Base-by-base conservation (phyloP, 2,797 vertebrate genomes). In the Echiichthys vipera region DNA sequence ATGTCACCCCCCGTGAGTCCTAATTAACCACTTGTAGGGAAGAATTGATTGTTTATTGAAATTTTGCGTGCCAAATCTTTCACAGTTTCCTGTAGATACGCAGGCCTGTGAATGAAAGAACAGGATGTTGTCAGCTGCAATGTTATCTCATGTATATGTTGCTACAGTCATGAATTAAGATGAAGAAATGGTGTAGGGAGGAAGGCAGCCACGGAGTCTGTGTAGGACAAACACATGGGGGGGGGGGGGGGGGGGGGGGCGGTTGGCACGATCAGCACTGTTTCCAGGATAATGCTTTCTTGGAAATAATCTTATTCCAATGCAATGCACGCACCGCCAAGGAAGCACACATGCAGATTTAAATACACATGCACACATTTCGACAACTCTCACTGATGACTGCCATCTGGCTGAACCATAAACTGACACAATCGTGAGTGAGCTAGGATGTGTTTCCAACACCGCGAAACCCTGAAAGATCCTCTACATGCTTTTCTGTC, bases 61-160 rank as follows among this genome's bases (percentile, higher is more conserved):
- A 61, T 78, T 86, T 71, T 64, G 57, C 70, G 43, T 40, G 61
- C 56, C 27, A 65, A 66, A 89, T 84, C 51, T 71, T 24, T 75
- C 7, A 64, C 37, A 50, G 77, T 54, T 89, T 91, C 88, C 89
- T 84, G 77, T 61, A 78, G 74, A 84, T 75, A 78, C 40, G 69
- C 51, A 39, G 63, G 59, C 69, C 22, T 8, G 22, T 57, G 29
- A 65, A 62, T 74, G 56, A 88, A 81, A 79, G 73, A n/a, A 70
- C 83, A 83, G 81, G 87, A 91, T 83, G 84, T 76, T 65, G 64
- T 76, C 25, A 39, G 29, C 57, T 49, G 53, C 40, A 36, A 15
- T 0, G 12, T 14, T 56, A 70, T 74, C 30, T 47, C 37, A 67
- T 71, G 25, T 51, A 17, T 59, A 24, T 53, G 67, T 63, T 40